Percentiles rank a stretch among this genome's conserved stretches.
phyloP scores from a whole-genome alignment of 1,140 invertebrate genomes.

The Achatina immaculata region DNA sequence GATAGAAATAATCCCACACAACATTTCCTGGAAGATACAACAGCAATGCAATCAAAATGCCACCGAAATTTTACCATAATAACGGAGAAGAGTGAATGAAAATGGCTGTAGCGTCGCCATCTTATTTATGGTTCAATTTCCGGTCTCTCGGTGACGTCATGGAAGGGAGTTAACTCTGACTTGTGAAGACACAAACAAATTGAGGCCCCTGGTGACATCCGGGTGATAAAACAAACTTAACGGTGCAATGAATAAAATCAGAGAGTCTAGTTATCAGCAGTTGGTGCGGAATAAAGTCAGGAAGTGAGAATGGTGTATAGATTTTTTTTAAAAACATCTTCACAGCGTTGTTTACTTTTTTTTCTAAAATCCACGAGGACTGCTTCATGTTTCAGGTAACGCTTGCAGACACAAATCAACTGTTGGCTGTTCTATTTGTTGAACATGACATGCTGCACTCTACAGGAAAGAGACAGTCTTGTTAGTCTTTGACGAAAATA shows the following conservation, averaged over 20 bases:
- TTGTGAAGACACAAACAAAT: neutral
- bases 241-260: neutral
- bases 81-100: neutral
- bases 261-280: neutral
- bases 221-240: neutral
- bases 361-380: no score
- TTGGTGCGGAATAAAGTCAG: no score
- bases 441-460: no score
- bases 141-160: neutral
- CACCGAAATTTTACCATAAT: neutral
- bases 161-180: neutral
- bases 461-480: no score
- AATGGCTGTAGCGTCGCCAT: neutral
- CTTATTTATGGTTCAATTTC: constrained; percentile 3
- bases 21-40: neutral
- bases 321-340: no score
- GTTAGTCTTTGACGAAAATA: no score
- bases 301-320: no score
- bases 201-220: neutral
- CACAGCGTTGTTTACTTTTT: no score
- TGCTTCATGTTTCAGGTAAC: no score
- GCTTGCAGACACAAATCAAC: no score
- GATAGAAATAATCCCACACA: neutral
- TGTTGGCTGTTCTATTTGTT: no score
- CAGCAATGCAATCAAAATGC: neutral